These are phyloP conservation scores for Apodemia duryi DNA, from an alignment of 2,888 invertebrate genomes.

Conservation along the genomic window DNA sequence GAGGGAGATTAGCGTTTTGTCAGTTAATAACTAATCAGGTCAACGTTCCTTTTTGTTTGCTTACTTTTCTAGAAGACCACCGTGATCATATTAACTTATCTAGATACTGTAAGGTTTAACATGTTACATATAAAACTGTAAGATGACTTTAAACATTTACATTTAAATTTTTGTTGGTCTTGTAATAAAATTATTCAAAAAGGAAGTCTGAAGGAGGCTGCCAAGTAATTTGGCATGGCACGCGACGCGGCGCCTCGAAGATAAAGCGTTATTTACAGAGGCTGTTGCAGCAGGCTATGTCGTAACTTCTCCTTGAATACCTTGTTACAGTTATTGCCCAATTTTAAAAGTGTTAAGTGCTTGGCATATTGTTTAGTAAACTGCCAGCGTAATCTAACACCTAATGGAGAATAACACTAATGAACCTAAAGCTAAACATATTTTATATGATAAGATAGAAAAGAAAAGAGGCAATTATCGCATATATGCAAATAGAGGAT, in stretches of 20 bases:
- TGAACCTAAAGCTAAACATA: no score
- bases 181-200: conserved; percentile 72
- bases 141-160: not conserved
- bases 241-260: conserved; percentile 54
- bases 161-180: conserved; percentile 47
- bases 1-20: no score
- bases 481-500: no score
- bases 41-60: no score
- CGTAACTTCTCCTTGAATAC: conserved; percentile 64
- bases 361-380: not conserved
- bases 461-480: no score
- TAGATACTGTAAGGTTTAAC: not conserved
- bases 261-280: conserved; percentile 69
- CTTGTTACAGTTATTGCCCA: conserved; percentile 22
- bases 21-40: no score
- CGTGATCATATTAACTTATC: no score
- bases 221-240: conserved; percentile 72
- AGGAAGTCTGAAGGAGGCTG: conserved; percentile 68
- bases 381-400: no score
- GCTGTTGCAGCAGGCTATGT: conserved; percentile 56
- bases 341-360: conserved; percentile 18
- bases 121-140: not conserved
- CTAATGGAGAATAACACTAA: no score
- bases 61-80: no score
- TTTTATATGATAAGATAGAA: no score